A percentile compares a stretch with the other conserved stretches of the same genome.
Conservation (phyloP, 2,888 invertebrate species). For the Phortica magna region DNA sequence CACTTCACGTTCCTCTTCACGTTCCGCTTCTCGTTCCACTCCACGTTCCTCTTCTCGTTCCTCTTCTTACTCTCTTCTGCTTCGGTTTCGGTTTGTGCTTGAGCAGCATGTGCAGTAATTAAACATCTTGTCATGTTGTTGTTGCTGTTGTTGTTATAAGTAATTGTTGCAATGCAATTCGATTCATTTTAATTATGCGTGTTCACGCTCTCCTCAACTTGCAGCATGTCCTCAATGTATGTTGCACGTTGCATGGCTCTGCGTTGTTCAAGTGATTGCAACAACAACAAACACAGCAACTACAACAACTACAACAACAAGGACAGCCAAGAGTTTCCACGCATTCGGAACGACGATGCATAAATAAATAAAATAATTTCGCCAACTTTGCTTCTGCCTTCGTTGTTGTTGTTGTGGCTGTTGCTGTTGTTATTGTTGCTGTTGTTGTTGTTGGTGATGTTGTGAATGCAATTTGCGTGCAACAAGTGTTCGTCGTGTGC, state of each 20-base stretch:
- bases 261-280: constrained; percentile 42
- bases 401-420: not conserved
- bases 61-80: no score
- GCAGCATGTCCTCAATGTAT: not conserved
- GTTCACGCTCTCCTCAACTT: constrained; percentile 26
- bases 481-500: constrained; percentile 4
- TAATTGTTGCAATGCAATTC: constrained; percentile 47
- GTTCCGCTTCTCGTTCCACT: no score
- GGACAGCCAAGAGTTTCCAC: not conserved
- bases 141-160: constrained; percentile 28
- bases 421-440: not conserved
- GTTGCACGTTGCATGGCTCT: not conserved
- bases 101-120: constrained; percentile 39
- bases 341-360: not conserved
- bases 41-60: no score
- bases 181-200: constrained; percentile 60
- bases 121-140: constrained; percentile 39
- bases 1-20: no score
- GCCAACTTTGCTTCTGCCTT: not conserved
- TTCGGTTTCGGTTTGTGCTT: not conserved
- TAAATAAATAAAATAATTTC: constrained; percentile 3
- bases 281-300: constrained; percentile 35
- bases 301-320: not conserved
- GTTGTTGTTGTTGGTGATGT: not conserved
- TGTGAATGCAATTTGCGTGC: constrained; percentile 46